A percentile compares a stretch with the other conserved stretches of the same genome.
Conservation (phyloP, 2,797 vertebrate species). For the Nannoperca obscura region DNA sequence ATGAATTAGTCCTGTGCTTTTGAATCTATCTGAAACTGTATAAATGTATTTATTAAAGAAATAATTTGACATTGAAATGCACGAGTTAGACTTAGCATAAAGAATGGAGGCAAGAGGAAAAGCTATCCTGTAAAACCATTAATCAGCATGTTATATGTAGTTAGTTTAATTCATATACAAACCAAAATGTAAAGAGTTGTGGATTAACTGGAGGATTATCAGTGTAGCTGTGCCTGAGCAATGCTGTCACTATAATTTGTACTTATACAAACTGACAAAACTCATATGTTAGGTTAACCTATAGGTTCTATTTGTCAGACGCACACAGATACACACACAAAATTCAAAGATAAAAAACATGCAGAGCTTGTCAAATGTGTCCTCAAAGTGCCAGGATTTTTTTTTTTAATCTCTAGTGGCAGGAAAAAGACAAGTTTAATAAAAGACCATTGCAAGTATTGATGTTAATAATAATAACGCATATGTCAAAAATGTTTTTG, state of each 20-base stretch:
- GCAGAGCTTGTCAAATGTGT: conserved; percentile 86
- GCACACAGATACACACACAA: conserved; percentile 9
- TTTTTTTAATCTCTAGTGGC: conserved; percentile 86
- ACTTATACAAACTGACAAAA: conserved; percentile 17
- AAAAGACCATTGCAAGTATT: conserved; percentile 21
- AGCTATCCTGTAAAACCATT: background rate
- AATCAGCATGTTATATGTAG: background rate
- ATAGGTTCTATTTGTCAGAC: conserved; percentile 20
- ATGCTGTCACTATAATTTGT: conserved; percentile 5
- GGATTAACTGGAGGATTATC: background rate
- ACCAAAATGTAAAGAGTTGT: background rate
- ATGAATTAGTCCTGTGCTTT: background rate
- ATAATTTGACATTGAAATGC: no score
- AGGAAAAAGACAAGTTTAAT: conserved; percentile 45
- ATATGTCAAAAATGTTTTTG: conserved; percentile 21
- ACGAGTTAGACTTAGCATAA: background rate
- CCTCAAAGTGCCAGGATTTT: conserved; percentile 88
- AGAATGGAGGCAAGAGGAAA: background rate
- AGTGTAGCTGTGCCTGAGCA: conserved; percentile 5
- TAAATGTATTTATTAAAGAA: background rate
- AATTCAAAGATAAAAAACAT: conserved; percentile 63
- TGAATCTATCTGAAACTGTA: background rate
- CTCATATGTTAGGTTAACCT: background rate
- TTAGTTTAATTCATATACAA: background rate
- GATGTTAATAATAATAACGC: conserved; percentile 6